phyloP scores from a whole-genome alignment of 2,113 vertebrate genomes.

The Malurus melanocephalus region DNA sequence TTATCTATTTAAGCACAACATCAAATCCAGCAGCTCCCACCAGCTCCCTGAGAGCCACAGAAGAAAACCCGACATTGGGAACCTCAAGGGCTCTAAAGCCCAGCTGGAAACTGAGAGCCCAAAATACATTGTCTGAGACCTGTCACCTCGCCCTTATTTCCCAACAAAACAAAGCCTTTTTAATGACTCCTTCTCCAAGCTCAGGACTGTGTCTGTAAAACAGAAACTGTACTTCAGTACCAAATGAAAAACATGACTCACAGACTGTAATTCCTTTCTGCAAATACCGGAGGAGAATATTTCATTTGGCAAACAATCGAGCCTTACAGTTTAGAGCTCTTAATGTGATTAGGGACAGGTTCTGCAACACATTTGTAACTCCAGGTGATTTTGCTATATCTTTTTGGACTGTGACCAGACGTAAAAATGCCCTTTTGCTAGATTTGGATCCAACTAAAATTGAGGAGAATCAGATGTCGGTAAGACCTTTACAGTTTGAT shows the following conservation, averaged over 20 bases:
- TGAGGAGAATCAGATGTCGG: slow-evolving; percentile 42
- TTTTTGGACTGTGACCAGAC: slow-evolving; percentile 46
- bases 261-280: slow-evolving; percentile 60
- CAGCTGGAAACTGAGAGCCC: neutral
- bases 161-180: neutral
- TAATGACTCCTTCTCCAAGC: neutral
- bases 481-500: slow-evolving; percentile 24
- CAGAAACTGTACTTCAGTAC: neutral
- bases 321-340: slow-evolving; percentile 56
- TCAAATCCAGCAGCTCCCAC: neutral
- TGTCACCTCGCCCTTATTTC: neutral
- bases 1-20: neutral
- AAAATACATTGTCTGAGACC: neutral
- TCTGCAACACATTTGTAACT: slow-evolving; percentile 67
- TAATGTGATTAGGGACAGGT: slow-evolving; percentile 64
- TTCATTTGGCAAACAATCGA: slow-evolving; percentile 58
- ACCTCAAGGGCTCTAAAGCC: neutral
- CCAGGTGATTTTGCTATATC: slow-evolving; percentile 51
- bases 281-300: slow-evolving; percentile 40
- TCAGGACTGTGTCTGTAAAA: slow-evolving; percentile 26
- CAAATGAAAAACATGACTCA: slow-evolving; percentile 54
- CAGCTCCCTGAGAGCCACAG: neutral
- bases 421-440: slow-evolving; percentile 17
- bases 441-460: slow-evolving; percentile 42
- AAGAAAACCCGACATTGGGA: neutral